Percentiles rank a stretch among this genome's conserved stretches.
phyloP scores from a whole-genome alignment of 1,140 invertebrate species.

The Nebria ingens region DNA sequence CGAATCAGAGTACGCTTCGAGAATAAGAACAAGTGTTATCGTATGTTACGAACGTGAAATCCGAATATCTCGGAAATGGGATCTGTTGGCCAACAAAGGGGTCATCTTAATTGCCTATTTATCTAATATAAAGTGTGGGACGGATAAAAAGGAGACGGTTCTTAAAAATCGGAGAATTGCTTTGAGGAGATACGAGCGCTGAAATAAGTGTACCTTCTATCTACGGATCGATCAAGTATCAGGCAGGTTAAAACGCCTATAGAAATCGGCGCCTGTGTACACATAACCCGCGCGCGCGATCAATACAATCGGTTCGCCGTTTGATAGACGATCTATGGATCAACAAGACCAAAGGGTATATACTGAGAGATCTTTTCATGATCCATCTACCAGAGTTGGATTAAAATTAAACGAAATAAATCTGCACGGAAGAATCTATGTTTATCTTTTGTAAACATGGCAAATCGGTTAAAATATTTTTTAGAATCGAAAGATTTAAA shows the following conservation, averaged over 20 bases:
- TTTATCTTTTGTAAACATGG: neutral
- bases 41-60: neutral
- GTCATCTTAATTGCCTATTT: neutral
- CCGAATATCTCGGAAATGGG: neutral
- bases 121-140: neutral
- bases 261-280: conserved; percentile 10
- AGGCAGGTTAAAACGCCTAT: conserved; percentile 11
- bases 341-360: neutral
- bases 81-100: neutral
- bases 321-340: neutral
- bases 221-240: neutral
- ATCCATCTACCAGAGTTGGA: neutral
- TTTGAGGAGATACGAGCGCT: neutral
- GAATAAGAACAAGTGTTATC: neutral
- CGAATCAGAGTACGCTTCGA: too few species aligned
- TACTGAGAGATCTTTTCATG: neutral
- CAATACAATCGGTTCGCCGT: neutral
- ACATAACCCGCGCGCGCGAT: too few species aligned
- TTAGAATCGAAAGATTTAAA: too few species aligned
- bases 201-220: neutral
- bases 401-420: neutral
- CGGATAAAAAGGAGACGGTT: neutral
- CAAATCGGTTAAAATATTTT: too few species aligned
- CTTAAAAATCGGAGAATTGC: neutral
- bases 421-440: neutral